Percentiles rank a stretch among this genome's conserved stretches.
Conservation (phyloP, 2,113 vertebrate species). For the Engraulis encrasicolus region DNA sequence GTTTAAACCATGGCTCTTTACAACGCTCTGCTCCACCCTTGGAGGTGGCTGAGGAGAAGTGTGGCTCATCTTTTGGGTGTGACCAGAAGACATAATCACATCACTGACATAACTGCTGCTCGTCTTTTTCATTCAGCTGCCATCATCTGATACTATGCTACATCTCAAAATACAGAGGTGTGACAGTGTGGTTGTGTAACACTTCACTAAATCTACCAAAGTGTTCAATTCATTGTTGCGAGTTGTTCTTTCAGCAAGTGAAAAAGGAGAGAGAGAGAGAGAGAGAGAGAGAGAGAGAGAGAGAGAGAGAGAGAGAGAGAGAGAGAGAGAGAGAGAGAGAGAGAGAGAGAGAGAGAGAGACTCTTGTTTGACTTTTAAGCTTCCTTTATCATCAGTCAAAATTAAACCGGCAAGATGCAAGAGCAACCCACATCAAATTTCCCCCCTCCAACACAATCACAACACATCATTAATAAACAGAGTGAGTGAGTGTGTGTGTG, state of each 20-base stretch:
- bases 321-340: neutral
- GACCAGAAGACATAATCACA: no score
- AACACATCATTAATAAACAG: no score
- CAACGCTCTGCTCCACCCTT: no score
- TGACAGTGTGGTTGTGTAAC: neutral
- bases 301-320: neutral
- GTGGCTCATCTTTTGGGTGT: no score
- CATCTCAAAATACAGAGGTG: neutral
- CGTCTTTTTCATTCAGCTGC: neutral
- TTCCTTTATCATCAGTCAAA: neutral
- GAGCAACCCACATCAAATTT: no score
- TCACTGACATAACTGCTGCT: neutral
- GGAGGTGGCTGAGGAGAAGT: no score
- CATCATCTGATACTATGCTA: neutral
- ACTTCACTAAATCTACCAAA: neutral
- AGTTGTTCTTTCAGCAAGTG: neutral
- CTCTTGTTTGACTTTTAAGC: conserved; percentile 14
- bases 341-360: no score
- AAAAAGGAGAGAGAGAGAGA: conserved; percentile 9
- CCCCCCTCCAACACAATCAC: no score
- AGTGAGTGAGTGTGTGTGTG: no score
- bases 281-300: neutral
- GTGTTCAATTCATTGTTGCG: neutral
- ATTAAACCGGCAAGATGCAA: no score
- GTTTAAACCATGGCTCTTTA: no score